Evolutionary conservation across 2,113 vertebrate genomes (phyloP).

Genomic region (Pycnonotus jocosus): DNA sequence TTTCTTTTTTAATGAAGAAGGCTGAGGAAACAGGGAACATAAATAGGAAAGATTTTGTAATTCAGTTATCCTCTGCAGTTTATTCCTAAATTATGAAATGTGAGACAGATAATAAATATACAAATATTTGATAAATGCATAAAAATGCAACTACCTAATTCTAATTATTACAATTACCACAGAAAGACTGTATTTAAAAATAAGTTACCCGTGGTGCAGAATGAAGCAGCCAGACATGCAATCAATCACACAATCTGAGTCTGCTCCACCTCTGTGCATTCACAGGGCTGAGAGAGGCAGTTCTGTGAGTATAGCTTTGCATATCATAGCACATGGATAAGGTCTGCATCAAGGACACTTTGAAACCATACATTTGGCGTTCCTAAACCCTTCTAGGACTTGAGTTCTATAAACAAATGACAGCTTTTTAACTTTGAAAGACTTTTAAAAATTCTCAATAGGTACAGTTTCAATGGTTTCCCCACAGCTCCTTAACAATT

Average conservation of each 20-base stretch:
- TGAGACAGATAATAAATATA: background rate
- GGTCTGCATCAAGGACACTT: background rate
- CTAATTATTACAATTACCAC: background rate
- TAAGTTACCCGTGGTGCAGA: background rate
- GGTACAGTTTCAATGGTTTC: background rate
- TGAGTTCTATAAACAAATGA: background rate
- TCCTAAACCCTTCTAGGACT: background rate
- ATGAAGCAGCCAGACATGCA: background rate
- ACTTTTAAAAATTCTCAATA: background rate
- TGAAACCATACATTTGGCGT: background rate
- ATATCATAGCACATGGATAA: background rate
- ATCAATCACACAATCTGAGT: background rate
- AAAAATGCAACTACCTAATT: background rate
- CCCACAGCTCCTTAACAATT: background rate
- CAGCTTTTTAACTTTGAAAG: background rate
- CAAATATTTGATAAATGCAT: conserved; percentile 1
- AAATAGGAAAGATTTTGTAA: background rate
- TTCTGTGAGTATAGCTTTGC: background rate
- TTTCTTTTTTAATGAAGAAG: background rate
- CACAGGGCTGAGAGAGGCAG: background rate
- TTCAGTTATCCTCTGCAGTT: background rate
- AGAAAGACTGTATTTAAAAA: background rate
- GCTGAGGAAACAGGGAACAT: background rate
- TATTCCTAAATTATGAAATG: background rate
- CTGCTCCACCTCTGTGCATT: background rate